Evolutionary conservation across 2,113 vertebrate species (phyloP).

Genomic region (Cavia aperea): DNA sequence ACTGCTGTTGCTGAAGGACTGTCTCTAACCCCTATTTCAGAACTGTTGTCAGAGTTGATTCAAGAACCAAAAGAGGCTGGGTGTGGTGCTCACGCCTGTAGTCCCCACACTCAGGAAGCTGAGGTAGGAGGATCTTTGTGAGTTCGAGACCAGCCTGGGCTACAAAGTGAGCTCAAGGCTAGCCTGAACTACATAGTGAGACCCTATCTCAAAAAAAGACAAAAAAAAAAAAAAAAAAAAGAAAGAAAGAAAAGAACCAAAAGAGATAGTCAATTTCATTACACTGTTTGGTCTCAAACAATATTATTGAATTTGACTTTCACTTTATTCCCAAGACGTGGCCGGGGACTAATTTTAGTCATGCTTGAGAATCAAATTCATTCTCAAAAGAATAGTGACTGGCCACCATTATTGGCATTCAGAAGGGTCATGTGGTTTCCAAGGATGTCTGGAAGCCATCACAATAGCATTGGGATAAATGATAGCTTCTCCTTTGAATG

Average conservation of each 20-base stretch:
- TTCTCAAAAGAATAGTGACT: not conserved
- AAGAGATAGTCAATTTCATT: not conserved
- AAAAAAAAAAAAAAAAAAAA: too few relatives aligned
- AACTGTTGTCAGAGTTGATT: not conserved
- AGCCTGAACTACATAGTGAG: too few relatives aligned
- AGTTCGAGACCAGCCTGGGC: too few relatives aligned
- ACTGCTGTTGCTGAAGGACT: not conserved
- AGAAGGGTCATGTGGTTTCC: not conserved
- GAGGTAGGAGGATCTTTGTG: too few relatives aligned
- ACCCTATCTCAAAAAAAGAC: too few relatives aligned
- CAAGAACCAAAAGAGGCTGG: not conserved
- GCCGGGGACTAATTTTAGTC: not conserved
- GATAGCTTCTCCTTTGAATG: not conserved
- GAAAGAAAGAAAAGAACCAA: not conserved
- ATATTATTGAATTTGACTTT: not conserved
- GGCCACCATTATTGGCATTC: not conserved
- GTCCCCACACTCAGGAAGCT: too few relatives aligned
- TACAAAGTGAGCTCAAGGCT: too few relatives aligned
- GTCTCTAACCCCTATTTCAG: not conserved
- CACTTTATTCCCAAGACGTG: not conserved
- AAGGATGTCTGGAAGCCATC: not conserved
- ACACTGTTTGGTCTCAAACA: not conserved
- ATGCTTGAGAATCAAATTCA: not conserved
- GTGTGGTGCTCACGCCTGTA: too few relatives aligned
- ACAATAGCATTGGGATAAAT: not conserved